phyloP scores from a whole-genome alignment of 2,797 vertebrate genomes.

The Girardinus metallicus region DNA sequence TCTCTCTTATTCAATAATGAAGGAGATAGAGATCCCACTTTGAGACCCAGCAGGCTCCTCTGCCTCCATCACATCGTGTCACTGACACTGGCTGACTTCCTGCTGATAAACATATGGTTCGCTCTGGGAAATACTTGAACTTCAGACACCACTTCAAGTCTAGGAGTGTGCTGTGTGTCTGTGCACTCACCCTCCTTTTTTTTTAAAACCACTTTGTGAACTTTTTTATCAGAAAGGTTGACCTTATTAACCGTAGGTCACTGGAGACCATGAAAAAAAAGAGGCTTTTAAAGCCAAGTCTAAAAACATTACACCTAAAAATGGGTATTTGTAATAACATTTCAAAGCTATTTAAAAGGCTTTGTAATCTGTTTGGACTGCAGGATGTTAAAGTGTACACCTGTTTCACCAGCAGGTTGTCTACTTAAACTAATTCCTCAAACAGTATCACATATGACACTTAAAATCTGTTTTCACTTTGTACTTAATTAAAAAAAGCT shows the following conservation, averaged over 20 bases:
- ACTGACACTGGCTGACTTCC: constrained; percentile 53
- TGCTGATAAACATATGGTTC: constrained; percentile 60
- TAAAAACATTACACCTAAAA: neutral
- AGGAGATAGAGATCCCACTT: constrained; percentile 34
- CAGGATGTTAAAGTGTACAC: neutral
- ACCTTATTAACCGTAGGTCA: neutral
- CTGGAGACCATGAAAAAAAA: neutral
- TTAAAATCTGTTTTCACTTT: constrained; percentile 23
- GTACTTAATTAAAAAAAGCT: constrained; percentile 16
- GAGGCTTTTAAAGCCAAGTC: neutral
- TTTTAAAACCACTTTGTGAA: neutral
- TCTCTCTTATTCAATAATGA: constrained; percentile 35
- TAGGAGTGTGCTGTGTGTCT: constrained; percentile 1
- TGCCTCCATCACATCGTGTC: constrained; percentile 46
- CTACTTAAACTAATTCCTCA: neutral
- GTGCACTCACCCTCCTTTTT: constrained; percentile 4
- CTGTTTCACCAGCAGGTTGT: neutral
- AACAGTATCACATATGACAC: neutral
- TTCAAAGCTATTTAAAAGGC: neutral
- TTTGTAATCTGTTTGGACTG: neutral
- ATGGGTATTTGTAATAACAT: neutral
- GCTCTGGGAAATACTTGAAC: constrained; percentile 32
- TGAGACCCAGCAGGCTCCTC: constrained; percentile 44
- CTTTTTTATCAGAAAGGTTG: neutral
- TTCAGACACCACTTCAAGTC: constrained; percentile 25